Conservation (phyloP, 2,113 vertebrate genomes). For the Grus americana region DNA sequence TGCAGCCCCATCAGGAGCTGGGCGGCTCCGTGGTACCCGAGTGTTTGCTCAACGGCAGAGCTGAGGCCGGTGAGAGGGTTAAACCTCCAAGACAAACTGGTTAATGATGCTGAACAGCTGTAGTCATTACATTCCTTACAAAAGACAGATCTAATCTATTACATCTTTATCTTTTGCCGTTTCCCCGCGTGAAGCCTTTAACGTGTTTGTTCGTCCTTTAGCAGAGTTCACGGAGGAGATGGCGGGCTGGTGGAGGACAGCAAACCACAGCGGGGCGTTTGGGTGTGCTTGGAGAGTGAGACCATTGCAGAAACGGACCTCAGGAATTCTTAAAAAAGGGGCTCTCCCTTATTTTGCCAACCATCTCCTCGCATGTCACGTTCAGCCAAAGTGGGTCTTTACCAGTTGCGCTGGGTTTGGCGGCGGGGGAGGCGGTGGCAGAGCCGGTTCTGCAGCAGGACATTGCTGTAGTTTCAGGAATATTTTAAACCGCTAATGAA, state of each 20-base stretch:
- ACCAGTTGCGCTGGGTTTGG: fast-evolving
- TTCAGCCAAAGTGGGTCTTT: not conserved
- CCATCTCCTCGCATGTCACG: fast-evolving
- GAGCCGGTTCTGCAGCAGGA: not conserved
- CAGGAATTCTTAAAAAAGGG: fast-evolving
- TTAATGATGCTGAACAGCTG: not conserved
- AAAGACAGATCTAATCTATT: not conserved
- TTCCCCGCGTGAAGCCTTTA: not conserved
- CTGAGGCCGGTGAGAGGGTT: not conserved
- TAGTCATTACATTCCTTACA: not conserved
- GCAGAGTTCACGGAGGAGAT: not conserved
- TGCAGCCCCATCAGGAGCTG: not conserved
- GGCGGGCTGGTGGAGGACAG: not conserved
- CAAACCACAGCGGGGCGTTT: fast-evolving
- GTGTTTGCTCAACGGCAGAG: not conserved
- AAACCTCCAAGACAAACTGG: not conserved
- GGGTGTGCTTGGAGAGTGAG: fast-evolving
- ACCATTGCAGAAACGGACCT: fast-evolving
- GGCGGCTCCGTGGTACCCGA: fast-evolving
- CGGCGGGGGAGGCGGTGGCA: not conserved
- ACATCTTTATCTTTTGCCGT: not conserved
- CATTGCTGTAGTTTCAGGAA: not conserved
- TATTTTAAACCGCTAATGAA: not conserved
- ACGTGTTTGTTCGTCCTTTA: not conserved
- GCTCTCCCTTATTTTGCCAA: fast-evolving